Base-by-base conservation (phyloP, 2,113 vertebrate species). In the Lathamus discolor region DNA sequence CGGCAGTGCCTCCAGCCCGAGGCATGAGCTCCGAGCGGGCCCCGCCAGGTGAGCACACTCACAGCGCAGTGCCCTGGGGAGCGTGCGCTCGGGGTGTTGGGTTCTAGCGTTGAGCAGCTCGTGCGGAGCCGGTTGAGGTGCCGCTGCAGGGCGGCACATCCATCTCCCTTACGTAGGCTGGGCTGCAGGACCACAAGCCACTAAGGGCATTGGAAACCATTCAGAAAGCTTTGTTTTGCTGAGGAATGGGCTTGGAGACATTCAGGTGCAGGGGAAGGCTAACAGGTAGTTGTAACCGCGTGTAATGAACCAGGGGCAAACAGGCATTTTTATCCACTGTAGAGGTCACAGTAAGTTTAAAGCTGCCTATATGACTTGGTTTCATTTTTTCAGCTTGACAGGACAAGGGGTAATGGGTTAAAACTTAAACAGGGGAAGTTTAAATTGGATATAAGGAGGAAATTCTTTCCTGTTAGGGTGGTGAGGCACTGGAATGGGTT, bases 41-140 rank as follows among this genome's bases (percentile, higher is more conserved):
- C 22, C 33, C 15, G 33, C 33, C 57, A 59, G 9, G 55, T 23
- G 55, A 23, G 55, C 33, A 59, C 55, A 14, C 55, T 22, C 19
- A 4, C 44, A 22, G 41, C 14, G 7, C 2, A 1, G 8, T 25
- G 51, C 69, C 39, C 1, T 1, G 10, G 55, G 54, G 23, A 33
- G 44, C 64, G 17, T 3, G 43, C 20, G 4, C 37, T 25, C 0
- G 12, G 0, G 11, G 7, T 3, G 35, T 1, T 37, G 35, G 35
- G 27, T 55, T 49, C 41, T 17, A 6, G 31, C 2, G 35, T 5
- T 11, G 4, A 67, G 39, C 51, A 27, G 59, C 72, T 77, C 19
- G 15, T 16, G 37, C 9, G 18, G 64, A 35, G n/a, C 63, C 20
- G 2, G 37, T 17, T 52, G 6, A 43, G 72, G 5, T 13, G 7